Evolutionary conservation across 2,797 vertebrate species (phyloP), one percentile per base, ranked within the genome.

Genomic region (Uromys caudimaculatus): DNA sequence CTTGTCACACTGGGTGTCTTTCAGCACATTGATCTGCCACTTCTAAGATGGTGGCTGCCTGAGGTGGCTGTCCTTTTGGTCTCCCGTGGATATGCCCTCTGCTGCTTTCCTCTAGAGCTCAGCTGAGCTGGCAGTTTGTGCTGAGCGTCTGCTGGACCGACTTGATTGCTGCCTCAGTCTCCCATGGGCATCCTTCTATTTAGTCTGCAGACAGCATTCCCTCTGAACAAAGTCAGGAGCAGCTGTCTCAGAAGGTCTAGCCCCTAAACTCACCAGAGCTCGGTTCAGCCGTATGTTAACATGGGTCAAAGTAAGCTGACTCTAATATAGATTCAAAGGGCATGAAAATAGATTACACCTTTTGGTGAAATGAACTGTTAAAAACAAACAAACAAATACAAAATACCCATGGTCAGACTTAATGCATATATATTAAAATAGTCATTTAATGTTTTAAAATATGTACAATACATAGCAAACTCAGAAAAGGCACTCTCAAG

Each of bases 351-450:
- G 90, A 47, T n/a, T 29, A 56, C 1, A 0, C 16, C 44, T 69
- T 56, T 94, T 67, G 54, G 29, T 73, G 44, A 21, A 32, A 84
- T 44, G 35, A 75, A 12, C 86, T 83, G 16, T 78, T 54, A 78
- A 79, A 95, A 83, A 60, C 56, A 82, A 81, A 81, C n/a, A 11
- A 82, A 60, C 79, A 82, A 89, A 73, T 24, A 90, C 24, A n/a
- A 50, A 64, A 64, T 10, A 32, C 81, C 35, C 29, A 1, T 29
- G 35, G 21, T 19, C 47, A 71, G 24, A 92, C 56, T 58, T 38
- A 50, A 85, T 27, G 88, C 23, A 67, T 41, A 79, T 8, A 38
- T 41, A 71, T 82, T 89, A 95, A 89, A 85, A 77, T 67, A 81
- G 17, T 85, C 19, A 79, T 54, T 91, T 88, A 84, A 38, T 54